Base-by-base conservation (phyloP, 2,797 vertebrate genomes). In the Podarcis siculus region DNA sequence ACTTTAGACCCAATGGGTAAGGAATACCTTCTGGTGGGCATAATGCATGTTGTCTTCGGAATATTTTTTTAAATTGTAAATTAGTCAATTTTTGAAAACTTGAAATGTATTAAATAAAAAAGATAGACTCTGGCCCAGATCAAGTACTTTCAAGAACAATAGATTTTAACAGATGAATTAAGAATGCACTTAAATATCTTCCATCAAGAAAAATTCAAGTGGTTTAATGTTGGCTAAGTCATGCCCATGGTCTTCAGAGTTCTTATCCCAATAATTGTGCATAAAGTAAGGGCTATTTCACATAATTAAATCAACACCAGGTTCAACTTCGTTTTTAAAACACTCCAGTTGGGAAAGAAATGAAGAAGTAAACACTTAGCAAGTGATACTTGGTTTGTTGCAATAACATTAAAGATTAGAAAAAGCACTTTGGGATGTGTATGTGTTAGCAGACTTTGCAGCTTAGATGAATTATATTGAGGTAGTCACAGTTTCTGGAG, bases 1-100 rank as follows among this genome's bases (percentile, higher is more conserved):
- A 99, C 96, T 98, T 99, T 83, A 97, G 99, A 92, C 99, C 99
- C 76, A 97, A 97, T n/a, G 98, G 98, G 99, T 99, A 97, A 98
- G 98, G 94, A 85, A 97, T 95, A 85, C 88, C 73, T 66, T 67
- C 32, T 23, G 0, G 5, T 73, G 35, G 23, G 0, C 30, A 25
- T 39, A 2, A 79, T 69, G 8, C 76, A 2, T 72, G 19, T 3
- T 66, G 17, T 32, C 1, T 0, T 5, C 3, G 17, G 69, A 49
- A n/a, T 17, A 55, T 42, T 42, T 1, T 1, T 15, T 3, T 1
- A 71, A 6, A 2, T 1, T n/a, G 77, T 25, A 0, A 8, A 4
- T 32, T 67, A 73, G 4, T 25, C n/a, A 0, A 3, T 7, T 21
- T 64, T 78, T 0, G n/a, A 13, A 76, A 30, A 19, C n/a, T 12